These are phyloP conservation scores for Okapia johnstoni DNA, from an alignment of 2,113 vertebrate genomes.

Conservation along the genomic window DNA sequence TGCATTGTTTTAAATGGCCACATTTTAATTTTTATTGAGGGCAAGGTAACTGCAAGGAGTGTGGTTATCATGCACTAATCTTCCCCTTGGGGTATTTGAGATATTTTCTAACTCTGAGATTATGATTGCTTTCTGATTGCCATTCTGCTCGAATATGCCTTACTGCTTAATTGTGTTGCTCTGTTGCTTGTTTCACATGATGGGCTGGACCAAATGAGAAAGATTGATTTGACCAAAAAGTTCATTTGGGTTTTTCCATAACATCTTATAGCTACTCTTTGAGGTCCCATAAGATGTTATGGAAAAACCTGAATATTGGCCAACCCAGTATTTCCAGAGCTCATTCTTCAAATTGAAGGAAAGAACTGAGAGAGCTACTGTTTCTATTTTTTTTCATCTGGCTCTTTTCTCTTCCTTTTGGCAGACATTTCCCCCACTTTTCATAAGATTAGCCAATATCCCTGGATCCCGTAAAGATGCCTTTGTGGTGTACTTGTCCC, in stretches of 20 bases:
- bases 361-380: background rate
- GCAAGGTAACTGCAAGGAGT: constrained; percentile 53
- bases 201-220: background rate
- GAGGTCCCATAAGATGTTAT: background rate
- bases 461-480: background rate
- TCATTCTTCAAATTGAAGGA: background rate
- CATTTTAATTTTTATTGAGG: constrained; percentile 74
- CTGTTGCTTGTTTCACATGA: background rate
- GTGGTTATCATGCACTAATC: constrained; percentile 74
- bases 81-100: constrained; percentile 69
- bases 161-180: constrained; percentile 71
- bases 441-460: background rate
- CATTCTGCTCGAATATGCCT: constrained; percentile 69
- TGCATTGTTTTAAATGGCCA: constrained; percentile 67
- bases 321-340: background rate
- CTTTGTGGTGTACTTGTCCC: background rate
- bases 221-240: background rate
- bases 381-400: background rate
- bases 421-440: background rate
- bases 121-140: constrained; percentile 72
- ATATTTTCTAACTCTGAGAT: constrained; percentile 69
- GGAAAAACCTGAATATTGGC: background rate
- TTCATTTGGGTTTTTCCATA: background rate
- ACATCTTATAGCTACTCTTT: background rate
- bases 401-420: background rate